Percentiles rank a stretch among this genome's conserved stretches.
phyloP scores from a whole-genome alignment of 2,113 vertebrate genomes.

The Hyla sarda region DNA sequence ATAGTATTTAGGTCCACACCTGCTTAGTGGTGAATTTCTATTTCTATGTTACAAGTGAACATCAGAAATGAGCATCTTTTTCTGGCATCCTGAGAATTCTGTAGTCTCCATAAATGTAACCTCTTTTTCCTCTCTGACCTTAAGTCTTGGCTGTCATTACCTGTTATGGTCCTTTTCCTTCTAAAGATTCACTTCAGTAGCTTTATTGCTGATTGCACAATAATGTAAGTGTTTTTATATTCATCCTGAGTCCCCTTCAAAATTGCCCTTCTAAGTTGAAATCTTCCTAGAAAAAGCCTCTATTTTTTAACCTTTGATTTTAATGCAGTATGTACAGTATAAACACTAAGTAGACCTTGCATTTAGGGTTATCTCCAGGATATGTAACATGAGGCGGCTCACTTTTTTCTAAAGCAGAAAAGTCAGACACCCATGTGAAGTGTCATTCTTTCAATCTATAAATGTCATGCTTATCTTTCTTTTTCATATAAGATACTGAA shows the following conservation, averaged over 20 bases:
- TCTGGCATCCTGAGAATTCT: neutral
- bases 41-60: neutral
- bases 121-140: constrained; percentile 31
- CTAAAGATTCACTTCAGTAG: constrained; percentile 22
- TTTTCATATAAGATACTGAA: constrained; percentile 1
- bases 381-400: neutral
- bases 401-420: neutral
- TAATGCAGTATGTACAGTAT: neutral
- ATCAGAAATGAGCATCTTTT: neutral
- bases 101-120: constrained; percentile 23
- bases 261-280: constrained; percentile 13
- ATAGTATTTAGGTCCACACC: neutral
- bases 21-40: neutral
- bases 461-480: neutral
- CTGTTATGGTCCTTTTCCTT: constrained; percentile 21
- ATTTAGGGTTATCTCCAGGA: neutral
- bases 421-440: neutral
- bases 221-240: constrained; percentile 30
- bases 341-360: neutral
- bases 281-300: neutral
- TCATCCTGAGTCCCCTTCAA: constrained; percentile 11
- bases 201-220: constrained; percentile 30
- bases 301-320: neutral
- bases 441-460: neutral
- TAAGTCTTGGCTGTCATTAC: constrained; percentile 30